Evolutionary conservation across 37 sponge, comb jelly and placozoan genomes (phyloP).

Genomic region (Bolinopsis microptera): DNA sequence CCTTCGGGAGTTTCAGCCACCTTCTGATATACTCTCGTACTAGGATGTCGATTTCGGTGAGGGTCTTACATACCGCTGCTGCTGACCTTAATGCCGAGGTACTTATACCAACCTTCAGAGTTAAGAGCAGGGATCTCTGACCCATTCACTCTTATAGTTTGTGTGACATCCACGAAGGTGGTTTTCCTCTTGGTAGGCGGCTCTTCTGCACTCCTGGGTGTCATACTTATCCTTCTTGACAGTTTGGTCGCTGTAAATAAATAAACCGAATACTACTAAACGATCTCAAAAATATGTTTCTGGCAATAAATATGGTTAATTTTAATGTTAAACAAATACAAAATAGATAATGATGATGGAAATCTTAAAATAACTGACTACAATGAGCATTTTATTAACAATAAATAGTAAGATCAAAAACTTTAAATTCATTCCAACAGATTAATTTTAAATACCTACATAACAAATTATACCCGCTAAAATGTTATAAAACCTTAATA

Average conservation of each 20-base stretch:
- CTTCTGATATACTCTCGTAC: background rate
- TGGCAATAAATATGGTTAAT: too few relatives aligned
- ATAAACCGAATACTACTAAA: too few relatives aligned
- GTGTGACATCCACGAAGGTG: background rate
- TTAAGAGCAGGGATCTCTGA: background rate
- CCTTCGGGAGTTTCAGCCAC: slow-evolving; percentile 9
- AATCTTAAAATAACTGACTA: too few relatives aligned
- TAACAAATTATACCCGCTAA: too few relatives aligned
- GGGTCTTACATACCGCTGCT: background rate
- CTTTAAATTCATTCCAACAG: too few relatives aligned
- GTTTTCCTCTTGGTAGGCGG: background rate
- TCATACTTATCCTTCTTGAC: background rate
- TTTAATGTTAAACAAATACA: too few relatives aligned
- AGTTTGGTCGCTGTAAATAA: background rate
- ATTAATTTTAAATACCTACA: too few relatives aligned
- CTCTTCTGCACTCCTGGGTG: background rate
- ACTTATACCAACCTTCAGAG: background rate
- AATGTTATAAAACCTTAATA: too few relatives aligned
- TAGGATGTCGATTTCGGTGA: background rate
- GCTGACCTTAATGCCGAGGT: background rate
- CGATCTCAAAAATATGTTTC: too few relatives aligned
- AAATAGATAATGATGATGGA: too few relatives aligned
- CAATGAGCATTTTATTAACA: too few relatives aligned
- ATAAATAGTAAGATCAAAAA: too few relatives aligned
- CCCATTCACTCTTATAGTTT: background rate